Base-by-base conservation (phyloP, 2,888 invertebrate species). In the Adelphocoris suturalis region DNA sequence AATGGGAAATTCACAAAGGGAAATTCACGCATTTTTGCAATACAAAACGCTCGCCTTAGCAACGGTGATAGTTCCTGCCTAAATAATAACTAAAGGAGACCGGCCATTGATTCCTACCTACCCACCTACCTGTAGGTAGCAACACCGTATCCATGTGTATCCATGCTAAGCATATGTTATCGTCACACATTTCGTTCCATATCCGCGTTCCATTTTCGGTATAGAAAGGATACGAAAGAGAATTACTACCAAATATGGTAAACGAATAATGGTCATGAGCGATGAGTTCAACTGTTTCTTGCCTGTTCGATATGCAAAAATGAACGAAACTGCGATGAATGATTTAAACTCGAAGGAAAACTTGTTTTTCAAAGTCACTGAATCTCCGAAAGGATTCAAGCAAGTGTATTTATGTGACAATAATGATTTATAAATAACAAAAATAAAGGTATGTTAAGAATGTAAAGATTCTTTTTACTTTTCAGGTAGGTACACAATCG, bases 231-330 rank as follows among this genome's bases (percentile, higher is more conserved):
- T n/a, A n/a, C n/a, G n/a, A n/a, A 81, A 81, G 81, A 81, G 81
- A 81, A 48, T 81, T 81, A 81, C 81, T 81, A 81, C 81, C 81
- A 81, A 81, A 81, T 81, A 81, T 81, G 81, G 81, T 48, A 81
- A 81, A 81, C 81, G 81, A 81, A 46, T 81, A 81, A 81, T 81
- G 81, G 81, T 81, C 47, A 81, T 81, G 47, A 81, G 81, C 81
- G 81, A 81, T 81, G 81, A 81, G 46, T 81, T 81, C 48, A 81
- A 48, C 81, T 81, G 81, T 81, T 81, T 81, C 81, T 81, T n/a
- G n/a, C n/a, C n/a, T n/a, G n/a, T n/a, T n/a, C n/a, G n/a, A n/a
- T n/a, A n/a, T n/a, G n/a, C n/a, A 81, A 81, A 78, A 78, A 78
- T 78, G 78, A 78, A 78, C 78, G 78, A 78, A 78, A 78, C 78